Evolutionary conservation across 2,888 invertebrate species (phyloP).

Genomic region (Lithosia quadra): DNA sequence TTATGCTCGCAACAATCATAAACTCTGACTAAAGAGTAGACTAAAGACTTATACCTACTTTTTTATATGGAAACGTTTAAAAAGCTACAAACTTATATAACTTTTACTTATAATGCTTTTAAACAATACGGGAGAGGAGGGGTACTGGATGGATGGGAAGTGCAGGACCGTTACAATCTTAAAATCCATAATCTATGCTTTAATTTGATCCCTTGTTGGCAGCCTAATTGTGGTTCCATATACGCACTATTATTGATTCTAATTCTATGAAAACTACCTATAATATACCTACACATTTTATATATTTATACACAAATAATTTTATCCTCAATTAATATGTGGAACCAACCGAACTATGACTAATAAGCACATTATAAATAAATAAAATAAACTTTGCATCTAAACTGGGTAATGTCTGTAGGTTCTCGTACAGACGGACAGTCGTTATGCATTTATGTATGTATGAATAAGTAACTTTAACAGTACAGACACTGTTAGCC

Average conservation of each 20-base stretch:
- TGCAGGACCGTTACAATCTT: too few species aligned
- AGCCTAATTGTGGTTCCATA: background rate
- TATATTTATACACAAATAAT: background rate
- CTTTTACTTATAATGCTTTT: too few species aligned
- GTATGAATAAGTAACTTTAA: conserved; percentile 26
- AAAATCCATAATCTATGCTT: too few species aligned
- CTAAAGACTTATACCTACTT: too few species aligned
- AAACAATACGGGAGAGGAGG: too few species aligned
- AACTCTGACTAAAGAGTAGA: too few species aligned
- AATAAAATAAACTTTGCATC: background rate
- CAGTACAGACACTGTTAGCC: conserved; percentile 46
- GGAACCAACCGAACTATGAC: background rate
- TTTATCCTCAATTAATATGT: background rate
- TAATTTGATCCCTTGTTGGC: background rate
- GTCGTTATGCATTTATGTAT: conserved; percentile 10
- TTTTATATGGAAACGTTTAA: too few species aligned
- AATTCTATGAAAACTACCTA: background rate
- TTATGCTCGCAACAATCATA: too few species aligned
- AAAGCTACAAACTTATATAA: too few species aligned
- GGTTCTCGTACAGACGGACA: background rate
- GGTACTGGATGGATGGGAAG: too few species aligned
- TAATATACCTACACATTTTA: background rate
- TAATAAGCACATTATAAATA: conserved; percentile 1
- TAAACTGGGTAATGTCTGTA: background rate
- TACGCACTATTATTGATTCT: background rate